A percentile compares a stretch with the other conserved stretches of the same genome.
These are phyloP conservation scores for Meandrusa payeni DNA, from an alignment of 2,888 invertebrate species.

Conservation along the genomic window DNA sequence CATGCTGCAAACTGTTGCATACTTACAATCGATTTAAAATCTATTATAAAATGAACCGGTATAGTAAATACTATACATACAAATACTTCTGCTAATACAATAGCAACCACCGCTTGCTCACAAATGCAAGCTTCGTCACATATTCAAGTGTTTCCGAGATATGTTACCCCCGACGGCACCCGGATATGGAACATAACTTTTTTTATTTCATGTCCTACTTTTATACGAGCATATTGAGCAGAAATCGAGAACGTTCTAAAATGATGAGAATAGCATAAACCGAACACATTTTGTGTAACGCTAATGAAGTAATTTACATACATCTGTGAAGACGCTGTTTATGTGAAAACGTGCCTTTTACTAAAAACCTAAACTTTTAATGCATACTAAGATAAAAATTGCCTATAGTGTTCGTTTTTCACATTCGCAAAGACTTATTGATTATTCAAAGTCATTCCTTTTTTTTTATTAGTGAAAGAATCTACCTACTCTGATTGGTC, in stretches of 20 bases:
- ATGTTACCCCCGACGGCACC: conserved; percentile 2
- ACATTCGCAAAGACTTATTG: too few species aligned
- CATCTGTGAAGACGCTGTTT: conserved; percentile 30
- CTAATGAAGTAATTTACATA: conserved; percentile 40
- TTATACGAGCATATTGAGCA: conserved; percentile 8
- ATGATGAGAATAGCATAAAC: conserved; percentile 18
- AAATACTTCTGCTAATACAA: too few species aligned
- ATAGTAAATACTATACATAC: too few species aligned
- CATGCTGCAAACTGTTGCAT: too few species aligned
- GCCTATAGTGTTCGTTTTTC: not conserved
- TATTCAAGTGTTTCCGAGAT: conserved; percentile 15
- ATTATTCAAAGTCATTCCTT: too few species aligned
- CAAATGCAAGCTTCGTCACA: not conserved
- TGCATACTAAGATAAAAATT: not conserved
- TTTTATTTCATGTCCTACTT: conserved; percentile 11
- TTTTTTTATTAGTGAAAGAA: too few species aligned
- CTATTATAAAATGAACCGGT: too few species aligned
- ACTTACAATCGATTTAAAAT: too few species aligned
- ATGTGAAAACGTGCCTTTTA: conserved; percentile 9
- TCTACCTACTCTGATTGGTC: too few species aligned
- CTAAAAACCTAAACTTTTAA: conserved; percentile 1
- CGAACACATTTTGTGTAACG: conserved; percentile 28
- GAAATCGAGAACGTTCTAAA: conserved; percentile 16
- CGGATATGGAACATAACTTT: conserved; percentile 6
- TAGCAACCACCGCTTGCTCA: too few species aligned